Evolutionary conservation across 1,140 invertebrate genomes (phyloP), one percentile per base, ranked within the genome.

Genomic region (Drosophila parabipectinata): DNA sequence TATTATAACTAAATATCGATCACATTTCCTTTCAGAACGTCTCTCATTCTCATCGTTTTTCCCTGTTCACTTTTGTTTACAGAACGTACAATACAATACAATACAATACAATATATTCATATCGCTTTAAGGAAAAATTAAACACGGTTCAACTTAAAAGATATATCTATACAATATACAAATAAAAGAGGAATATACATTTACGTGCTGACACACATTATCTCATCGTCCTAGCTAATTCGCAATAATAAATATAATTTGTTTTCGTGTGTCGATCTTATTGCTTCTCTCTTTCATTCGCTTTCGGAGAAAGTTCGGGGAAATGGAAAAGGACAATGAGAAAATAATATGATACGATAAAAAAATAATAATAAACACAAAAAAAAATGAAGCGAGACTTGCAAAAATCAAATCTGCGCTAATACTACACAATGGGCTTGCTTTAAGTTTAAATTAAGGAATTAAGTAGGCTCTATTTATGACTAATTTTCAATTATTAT

Each of bases 1-100:
- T 72, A 64, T 77, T 84, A 79, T 82, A 83, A 76, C 76, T 90
- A 88, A 83, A 83, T 90, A 90, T 90, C 88, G 88, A 90, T 90
- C 87, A 90, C 87, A 90, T 90, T 88, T 90, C 82, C 79, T 84
- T 88, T 79, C 56, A 85, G 67, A 88, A 88, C 79, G 67, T 88
- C 85, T 88, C 68, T 74, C 61, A 47, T 60, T 77, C 75, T 76
- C 72, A 53, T 67, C 44, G 56, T 69, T 80, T 57, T 66, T 88
- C 83, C 83, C 83, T 82, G 75, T 82, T 82, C 83, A 44, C 79
- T 72, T 75, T 69, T 69, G 51, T 83, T 58, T 64, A 28, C 69
- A 55, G 74, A 84, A 79, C 60, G 55, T 61, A 77, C 50, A 76
- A 75, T 72, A 60, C 37, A 54, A 62, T 61, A 60, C 37, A 54